Evolutionary conservation across 53 echinoderm and acorn worm species (phyloP).

Genomic region (Luidia sarsii): DNA sequence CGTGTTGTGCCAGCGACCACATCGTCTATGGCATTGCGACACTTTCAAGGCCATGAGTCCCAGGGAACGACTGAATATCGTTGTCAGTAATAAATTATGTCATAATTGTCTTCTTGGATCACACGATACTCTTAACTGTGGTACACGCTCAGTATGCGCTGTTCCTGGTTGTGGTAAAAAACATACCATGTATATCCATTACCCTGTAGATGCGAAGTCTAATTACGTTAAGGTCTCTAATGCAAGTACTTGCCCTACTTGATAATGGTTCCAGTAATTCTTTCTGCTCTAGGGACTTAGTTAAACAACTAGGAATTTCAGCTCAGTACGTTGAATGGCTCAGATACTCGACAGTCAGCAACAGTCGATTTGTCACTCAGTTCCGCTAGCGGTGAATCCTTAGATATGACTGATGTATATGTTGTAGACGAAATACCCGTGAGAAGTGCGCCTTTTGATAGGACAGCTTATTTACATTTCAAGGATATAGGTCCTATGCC

Average conservation of each 20-base stretch:
- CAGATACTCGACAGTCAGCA: conserved; percentile 8
- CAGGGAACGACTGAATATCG: conserved; percentile 24
- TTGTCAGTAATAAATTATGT: conserved; percentile 44
- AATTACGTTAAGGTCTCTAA: conserved; percentile 42
- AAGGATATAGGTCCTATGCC: conserved; percentile 17
- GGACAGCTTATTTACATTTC: conserved; percentile 10
- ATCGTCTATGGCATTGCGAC: conserved; percentile 47
- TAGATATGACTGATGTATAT: conserved; percentile 22
- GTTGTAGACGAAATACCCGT: conserved; percentile 56
- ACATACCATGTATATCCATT: conserved; percentile 58
- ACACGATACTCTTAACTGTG: conserved; percentile 9
- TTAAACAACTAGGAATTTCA: too few relatives aligned
- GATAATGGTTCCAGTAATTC: conserved; percentile 59
- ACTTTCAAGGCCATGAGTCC: conserved; percentile 32
- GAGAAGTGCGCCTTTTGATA: conserved; percentile 18
- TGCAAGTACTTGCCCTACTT: conserved; percentile 29
- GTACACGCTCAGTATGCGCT: conserved; percentile 21
- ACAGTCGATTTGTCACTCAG: conserved; percentile 21
- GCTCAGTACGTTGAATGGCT: conserved; percentile 51
- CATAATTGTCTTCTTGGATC: conserved; percentile 47
- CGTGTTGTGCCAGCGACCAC: conserved; percentile 22
- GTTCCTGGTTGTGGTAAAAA: conserved; percentile 47
- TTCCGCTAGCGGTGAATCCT: conserved; percentile 14
- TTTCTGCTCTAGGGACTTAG: conserved; percentile 48
- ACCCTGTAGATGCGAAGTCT: not conserved